Percentiles rank a stretch among this genome's conserved stretches.
Conservation (phyloP, 1,140 invertebrate genomes). For the Atopsyche davidsoni region DNA sequence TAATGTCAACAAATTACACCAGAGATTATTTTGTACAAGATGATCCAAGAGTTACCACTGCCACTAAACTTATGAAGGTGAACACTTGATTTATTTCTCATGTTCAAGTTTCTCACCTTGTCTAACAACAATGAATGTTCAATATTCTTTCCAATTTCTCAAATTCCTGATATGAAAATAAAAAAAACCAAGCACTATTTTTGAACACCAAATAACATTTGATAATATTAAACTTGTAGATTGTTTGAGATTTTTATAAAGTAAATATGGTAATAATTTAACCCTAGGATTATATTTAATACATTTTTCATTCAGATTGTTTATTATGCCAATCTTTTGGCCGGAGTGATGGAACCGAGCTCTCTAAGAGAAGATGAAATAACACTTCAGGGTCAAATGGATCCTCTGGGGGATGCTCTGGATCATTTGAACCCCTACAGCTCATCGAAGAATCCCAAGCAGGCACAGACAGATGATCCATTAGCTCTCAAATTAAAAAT, state of each 20-base stretch:
- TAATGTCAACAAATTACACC: slow-evolving; percentile 70
- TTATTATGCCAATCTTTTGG: slow-evolving; percentile 84
- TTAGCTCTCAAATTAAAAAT: slow-evolving; percentile 60
- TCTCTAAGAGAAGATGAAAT: slow-evolving; percentile 53
- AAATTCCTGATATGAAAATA: too few relatives aligned
- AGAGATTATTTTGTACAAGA: slow-evolving; percentile 76
- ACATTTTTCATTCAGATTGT: slow-evolving; percentile 58
- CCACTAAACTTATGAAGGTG: slow-evolving; percentile 78
- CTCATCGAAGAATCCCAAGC: slow-evolving; percentile 42
- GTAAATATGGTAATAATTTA: background rate
- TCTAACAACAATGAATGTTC: background rate
- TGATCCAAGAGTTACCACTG: slow-evolving; percentile 70
- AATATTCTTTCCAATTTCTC: background rate
- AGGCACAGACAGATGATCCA: slow-evolving; percentile 49
- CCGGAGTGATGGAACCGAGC: slow-evolving; percentile 68
- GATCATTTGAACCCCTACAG: slow-evolving; percentile 41
- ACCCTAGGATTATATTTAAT: background rate
- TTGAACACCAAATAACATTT: too few relatives aligned
- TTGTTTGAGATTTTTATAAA: background rate
- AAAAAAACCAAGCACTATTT: too few relatives aligned
- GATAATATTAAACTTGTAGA: background rate
- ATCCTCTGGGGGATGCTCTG: slow-evolving; percentile 41
- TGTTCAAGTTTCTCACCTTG: background rate
- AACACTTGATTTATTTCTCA: slow-evolving; percentile 8
- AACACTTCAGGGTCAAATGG: slow-evolving; percentile 38